Conservation (phyloP, 1,140 invertebrate species). For the Drosophila oshimai region DNA sequence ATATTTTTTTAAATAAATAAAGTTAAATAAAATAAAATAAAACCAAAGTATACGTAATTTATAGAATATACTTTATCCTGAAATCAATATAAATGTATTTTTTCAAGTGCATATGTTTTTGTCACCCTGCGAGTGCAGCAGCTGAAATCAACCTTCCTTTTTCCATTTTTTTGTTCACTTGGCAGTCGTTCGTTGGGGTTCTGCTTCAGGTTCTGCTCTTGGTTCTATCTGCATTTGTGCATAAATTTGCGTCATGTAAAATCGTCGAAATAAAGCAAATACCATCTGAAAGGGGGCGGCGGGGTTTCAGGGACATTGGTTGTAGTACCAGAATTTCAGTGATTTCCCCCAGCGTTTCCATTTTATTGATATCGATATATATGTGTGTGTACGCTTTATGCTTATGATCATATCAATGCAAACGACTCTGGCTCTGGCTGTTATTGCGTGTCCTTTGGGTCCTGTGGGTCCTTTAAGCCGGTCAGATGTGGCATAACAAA, state of each 20-base stretch:
- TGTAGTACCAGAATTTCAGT: conserved; percentile 13
- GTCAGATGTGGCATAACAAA: conserved; percentile 46
- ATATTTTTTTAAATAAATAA: no score
- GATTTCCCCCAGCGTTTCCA: conserved; percentile 26
- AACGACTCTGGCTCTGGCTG: conserved; percentile 21
- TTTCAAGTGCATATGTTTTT: conserved; percentile 1
- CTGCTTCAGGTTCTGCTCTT: neutral
- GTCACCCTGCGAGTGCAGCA: conserved; percentile 22
- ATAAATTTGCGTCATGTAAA: conserved; percentile 76
- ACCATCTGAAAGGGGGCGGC: conserved; percentile 23
- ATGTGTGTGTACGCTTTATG: conserved; percentile 59
- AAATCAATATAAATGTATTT: neutral
- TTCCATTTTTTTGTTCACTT: conserved; percentile 7
- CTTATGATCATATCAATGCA: conserved; percentile 67
- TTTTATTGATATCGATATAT: conserved; percentile 30
- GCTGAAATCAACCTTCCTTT: neutral
- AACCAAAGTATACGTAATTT: no score
- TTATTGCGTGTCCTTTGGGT: conserved; percentile 39
- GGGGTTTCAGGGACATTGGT: neutral
- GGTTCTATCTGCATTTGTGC: conserved; percentile 53
- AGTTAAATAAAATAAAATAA: no score
- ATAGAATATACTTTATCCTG: no score
- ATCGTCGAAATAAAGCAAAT: conserved; percentile 79
- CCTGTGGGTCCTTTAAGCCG: conserved; percentile 25
- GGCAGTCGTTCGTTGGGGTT: neutral